Conservation (phyloP, 2,113 vertebrate genomes). For the Ciconia stormi region DNA sequence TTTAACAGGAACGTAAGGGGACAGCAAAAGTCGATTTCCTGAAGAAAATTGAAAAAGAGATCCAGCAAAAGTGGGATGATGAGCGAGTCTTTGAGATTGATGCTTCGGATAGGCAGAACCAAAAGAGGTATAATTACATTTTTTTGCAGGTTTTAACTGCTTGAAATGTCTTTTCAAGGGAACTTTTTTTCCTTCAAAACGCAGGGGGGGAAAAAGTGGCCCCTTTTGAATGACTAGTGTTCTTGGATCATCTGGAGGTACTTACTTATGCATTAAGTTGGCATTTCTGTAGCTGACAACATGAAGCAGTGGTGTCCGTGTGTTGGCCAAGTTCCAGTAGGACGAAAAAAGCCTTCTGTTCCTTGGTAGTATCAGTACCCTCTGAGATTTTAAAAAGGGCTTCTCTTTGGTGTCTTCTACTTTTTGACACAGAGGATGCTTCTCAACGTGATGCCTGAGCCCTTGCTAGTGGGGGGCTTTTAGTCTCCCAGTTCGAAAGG, state of each 20-base stretch:
- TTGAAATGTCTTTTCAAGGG: neutral
- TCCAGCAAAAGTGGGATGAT: constrained; percentile 91
- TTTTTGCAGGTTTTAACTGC: neutral
- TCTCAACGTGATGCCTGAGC: neutral
- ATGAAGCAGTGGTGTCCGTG: fast-evolving
- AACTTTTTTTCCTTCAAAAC: neutral
- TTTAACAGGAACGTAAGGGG: constrained; percentile 89
- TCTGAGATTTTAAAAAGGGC: neutral
- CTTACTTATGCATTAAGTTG: neutral
- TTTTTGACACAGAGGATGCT: fast-evolving
- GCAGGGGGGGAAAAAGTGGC: fast-evolving
- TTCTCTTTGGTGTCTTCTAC: neutral
- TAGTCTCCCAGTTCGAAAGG: neutral
- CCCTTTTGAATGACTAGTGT: no score
- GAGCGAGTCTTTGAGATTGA: constrained; percentile 84
- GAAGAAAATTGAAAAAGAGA: constrained; percentile 90
- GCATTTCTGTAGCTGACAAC: neutral
- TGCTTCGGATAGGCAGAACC: constrained; percentile 65
- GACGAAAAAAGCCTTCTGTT: neutral
- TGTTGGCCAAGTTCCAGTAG: neutral
- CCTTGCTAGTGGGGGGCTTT: fast-evolving
- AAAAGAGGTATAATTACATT: constrained; percentile 26
- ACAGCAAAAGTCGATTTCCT: constrained; percentile 94
- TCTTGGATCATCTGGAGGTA: neutral
- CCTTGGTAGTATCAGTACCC: no score